phyloP scores from a whole-genome alignment of 2,113 vertebrate genomes.

The Daphoenositta chrysoptera region DNA sequence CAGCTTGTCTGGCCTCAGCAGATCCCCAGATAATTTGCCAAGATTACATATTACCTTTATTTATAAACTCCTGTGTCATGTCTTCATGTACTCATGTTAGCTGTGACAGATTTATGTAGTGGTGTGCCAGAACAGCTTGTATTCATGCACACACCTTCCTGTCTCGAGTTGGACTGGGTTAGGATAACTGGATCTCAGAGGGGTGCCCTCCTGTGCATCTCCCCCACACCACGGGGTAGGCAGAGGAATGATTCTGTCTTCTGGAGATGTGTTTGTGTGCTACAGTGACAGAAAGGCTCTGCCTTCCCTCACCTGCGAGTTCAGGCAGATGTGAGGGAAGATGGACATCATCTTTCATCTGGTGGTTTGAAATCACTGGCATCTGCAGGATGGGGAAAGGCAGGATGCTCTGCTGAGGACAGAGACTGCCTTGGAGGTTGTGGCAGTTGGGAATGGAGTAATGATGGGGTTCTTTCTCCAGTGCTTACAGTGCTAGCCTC shows the following conservation, averaged over 20 bases:
- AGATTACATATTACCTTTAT: neutral
- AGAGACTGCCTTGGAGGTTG: neutral
- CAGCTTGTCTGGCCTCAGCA: neutral
- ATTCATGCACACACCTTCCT: neutral
- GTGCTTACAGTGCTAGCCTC: neutral
- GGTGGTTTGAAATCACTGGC: neutral
- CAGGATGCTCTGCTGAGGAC: neutral
- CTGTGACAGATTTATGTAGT: neutral
- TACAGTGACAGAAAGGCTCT: neutral
- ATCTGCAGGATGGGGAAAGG: neutral
- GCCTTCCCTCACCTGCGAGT: neutral
- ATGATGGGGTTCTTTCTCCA: neutral
- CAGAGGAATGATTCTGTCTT: neutral
- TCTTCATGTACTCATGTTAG: neutral
- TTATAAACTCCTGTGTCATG: neutral
- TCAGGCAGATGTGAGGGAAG: neutral
- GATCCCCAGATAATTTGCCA: neutral
- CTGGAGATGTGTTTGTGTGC: neutral
- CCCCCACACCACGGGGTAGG: fast-evolving
- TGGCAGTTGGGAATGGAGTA: neutral
- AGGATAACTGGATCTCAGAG: neutral
- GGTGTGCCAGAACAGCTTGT: neutral
- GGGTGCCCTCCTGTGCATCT: neutral
- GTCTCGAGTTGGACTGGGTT: neutral
- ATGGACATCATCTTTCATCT: neutral